Evolutionary conservation across 1,140 invertebrate genomes (phyloP).

Genomic region (Halotydeus destructor): DNA sequence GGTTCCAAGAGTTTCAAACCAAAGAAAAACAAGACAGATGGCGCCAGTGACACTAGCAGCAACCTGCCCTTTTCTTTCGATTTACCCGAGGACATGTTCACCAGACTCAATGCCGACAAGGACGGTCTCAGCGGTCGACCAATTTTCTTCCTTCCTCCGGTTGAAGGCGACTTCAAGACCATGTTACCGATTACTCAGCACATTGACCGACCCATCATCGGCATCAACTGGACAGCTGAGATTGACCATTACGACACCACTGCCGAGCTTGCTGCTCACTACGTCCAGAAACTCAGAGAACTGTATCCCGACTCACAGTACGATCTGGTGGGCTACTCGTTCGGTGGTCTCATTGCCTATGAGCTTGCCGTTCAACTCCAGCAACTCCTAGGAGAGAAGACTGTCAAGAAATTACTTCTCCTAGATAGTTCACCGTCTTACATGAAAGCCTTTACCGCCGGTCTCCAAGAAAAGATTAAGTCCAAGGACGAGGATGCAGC

Average conservation of each 20-base stretch:
- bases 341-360: conserved; percentile 70
- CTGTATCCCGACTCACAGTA: conserved; percentile 29
- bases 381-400: conserved; percentile 25
- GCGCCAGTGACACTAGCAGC: conserved; percentile 16
- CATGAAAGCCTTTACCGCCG: conserved; percentile 7
- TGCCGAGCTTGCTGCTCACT: not conserved
- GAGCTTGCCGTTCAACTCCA: conserved; percentile 76
- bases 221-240: conserved; percentile 9
- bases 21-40: conserved; percentile 9
- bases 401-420: conserved; percentile 33
- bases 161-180: conserved; percentile 7
- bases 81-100: conserved; percentile 27
- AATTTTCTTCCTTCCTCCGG: conserved; percentile 9
- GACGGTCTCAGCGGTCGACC: conserved; percentile 1
- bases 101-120: conserved; percentile 25
- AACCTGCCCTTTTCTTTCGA: conserved; percentile 10
- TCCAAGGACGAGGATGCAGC: conserved; percentile 5
- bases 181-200: conserved; percentile 1
- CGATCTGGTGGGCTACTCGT: conserved; percentile 74
- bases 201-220: conserved; percentile 2
- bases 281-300: not conserved
- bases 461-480: not conserved
- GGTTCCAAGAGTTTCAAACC: conserved; percentile 2
- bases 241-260: not conserved
- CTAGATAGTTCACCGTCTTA: conserved; percentile 64